phyloP scores from a whole-genome alignment of 2,797 vertebrate genomes.

The Enteromius afrohamiltoni region DNA sequence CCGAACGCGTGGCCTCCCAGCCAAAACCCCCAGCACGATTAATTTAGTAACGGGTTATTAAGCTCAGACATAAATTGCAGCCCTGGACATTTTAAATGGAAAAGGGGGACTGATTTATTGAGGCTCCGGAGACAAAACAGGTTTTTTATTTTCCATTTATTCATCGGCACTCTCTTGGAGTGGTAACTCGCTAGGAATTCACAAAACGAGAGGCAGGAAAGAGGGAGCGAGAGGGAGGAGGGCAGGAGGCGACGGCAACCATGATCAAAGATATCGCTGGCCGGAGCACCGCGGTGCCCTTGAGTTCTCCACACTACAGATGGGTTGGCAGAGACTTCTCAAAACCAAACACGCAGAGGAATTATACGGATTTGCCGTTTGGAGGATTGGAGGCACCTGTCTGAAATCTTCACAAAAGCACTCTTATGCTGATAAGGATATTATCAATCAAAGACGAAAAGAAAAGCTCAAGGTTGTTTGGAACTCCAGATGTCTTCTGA shows the following conservation, averaged over 20 bases:
- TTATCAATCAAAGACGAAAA: conserved; percentile 37
- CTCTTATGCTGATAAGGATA: conserved; percentile 32
- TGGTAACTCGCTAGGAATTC: conserved; percentile 85
- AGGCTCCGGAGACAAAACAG: conserved; percentile 82
- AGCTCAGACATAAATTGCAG: conserved; percentile 88
- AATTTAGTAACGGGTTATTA: conserved; percentile 88
- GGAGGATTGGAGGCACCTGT: conserved; percentile 36
- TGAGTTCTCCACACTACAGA: conserved; percentile 35
- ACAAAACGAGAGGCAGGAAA: conserved; percentile 53
- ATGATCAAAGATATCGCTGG: conserved; percentile 31
- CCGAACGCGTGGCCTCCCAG: conserved; percentile 73
- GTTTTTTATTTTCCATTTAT: conserved; percentile 83
- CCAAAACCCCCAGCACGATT: conserved; percentile 85
- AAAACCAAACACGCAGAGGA: conserved; percentile 25
- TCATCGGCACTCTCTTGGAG: conserved; percentile 82
- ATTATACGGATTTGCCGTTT: conserved; percentile 40
- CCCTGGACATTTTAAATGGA: conserved; percentile 89
- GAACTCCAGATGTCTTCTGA: conserved; percentile 30
- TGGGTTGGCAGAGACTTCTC: conserved; percentile 22
- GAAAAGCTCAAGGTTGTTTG: conserved; percentile 24
- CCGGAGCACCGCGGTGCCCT: conserved; percentile 24
- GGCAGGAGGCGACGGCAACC: conserved; percentile 15
- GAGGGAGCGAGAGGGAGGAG: conserved; percentile 23
- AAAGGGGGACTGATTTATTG: conserved; percentile 87
- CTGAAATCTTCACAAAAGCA: conserved; percentile 42